Evolutionary conservation across 64 coral and sea anemone species (phyloP).

Genomic region (Platygyra sinensis): DNA sequence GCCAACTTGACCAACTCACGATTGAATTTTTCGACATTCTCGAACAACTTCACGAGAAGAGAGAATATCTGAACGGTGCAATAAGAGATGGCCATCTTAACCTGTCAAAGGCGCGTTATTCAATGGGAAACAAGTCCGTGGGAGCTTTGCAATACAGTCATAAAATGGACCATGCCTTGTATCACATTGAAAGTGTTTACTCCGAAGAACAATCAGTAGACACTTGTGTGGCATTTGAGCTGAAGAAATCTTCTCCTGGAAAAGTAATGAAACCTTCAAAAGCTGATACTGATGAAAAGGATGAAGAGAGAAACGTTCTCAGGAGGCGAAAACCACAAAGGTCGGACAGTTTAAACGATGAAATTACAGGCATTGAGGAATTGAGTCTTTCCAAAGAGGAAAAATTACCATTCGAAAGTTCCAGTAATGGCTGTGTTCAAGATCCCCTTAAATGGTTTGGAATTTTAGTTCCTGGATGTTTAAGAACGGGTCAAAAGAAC

Average conservation of each 20-base stretch:
- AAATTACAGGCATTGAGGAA: slow-evolving; percentile 28
- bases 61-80: slow-evolving; percentile 39
- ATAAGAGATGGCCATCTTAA: slow-evolving; percentile 92
- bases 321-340: background rate
- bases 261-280: background rate
- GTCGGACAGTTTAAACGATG: background rate
- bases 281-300: background rate
- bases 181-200: background rate
- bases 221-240: slow-evolving; percentile 5
- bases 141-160: slow-evolving; percentile 81
- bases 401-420: background rate
- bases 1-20: slow-evolving; percentile 65
- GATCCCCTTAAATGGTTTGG: slow-evolving; percentile 93
- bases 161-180: slow-evolving; percentile 75
- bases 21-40: slow-evolving; percentile 77
- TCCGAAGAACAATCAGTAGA: background rate
- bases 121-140: slow-evolving; percentile 92
- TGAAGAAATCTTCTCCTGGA: slow-evolving; percentile 57
- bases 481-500: slow-evolving; percentile 70
- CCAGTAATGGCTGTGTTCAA: slow-evolving; percentile 21
- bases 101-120: slow-evolving; percentile 88
- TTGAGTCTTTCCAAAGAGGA: background rate
- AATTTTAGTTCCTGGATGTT: slow-evolving; percentile 79
- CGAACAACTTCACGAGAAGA: slow-evolving; percentile 67
- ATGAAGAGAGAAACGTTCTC: slow-evolving; percentile 36